These are phyloP conservation scores for Pilophorus perplexus DNA, from an alignment of 2,888 invertebrate species.

Conservation along the genomic window DNA sequence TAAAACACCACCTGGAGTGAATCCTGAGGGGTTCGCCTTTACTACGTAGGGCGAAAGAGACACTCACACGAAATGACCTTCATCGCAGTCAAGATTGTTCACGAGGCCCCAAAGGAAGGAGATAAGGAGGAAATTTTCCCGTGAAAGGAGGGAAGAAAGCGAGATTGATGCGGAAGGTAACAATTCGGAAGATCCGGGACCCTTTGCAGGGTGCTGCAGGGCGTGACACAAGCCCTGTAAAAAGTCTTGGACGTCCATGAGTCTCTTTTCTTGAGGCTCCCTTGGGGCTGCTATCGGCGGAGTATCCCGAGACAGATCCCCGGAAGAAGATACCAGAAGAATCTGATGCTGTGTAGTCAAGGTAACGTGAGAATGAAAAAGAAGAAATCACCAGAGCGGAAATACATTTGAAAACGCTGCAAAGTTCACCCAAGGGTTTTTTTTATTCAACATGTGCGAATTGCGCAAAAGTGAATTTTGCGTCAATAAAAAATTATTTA, in stretches of 20 bases:
- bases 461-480: too few relatives aligned
- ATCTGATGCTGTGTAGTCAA: background rate
- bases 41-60: too few relatives aligned
- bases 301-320: conserved; percentile 9
- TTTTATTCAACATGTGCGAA: too few relatives aligned
- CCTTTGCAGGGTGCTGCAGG: conserved; percentile 1
- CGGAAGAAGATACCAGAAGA: conserved; percentile 1
- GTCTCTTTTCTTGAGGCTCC: conserved; percentile 1
- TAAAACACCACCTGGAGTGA: too few relatives aligned
- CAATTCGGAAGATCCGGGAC: conserved; percentile 29
- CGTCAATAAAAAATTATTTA: too few relatives aligned
- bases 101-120: conserved; percentile 18
- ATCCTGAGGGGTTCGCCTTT: too few relatives aligned
- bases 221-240: too few relatives aligned
- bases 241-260: too few relatives aligned
- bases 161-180: conserved; percentile 39
- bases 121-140: conserved; percentile 2
- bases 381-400: too few relatives aligned
- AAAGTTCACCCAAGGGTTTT: too few relatives aligned
- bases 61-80: conserved; percentile 27
- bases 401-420: too few relatives aligned
- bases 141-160: background rate
- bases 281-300: conserved; percentile 19
- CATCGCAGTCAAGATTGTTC: conserved; percentile 16
- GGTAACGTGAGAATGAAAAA: too few relatives aligned